Evolutionary conservation across 2,797 vertebrate species (phyloP).

Genomic region (Clarias fuscus): DNA sequence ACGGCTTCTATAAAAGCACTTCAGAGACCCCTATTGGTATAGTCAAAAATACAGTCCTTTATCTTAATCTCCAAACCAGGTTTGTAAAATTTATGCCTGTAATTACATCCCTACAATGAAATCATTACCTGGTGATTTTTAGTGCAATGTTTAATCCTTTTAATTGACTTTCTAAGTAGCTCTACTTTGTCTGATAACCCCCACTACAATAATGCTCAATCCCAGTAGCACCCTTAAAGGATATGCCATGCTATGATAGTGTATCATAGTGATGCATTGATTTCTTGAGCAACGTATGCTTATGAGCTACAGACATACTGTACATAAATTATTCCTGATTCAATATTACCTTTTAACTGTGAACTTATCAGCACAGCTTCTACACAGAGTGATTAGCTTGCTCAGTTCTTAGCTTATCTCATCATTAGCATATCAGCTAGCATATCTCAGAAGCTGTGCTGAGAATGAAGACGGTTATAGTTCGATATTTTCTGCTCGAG

Average conservation of each 20-base stretch:
- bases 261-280: no score
- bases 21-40: constrained; percentile 12
- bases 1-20: neutral
- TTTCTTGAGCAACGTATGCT: neutral
- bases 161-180: neutral
- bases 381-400: neutral
- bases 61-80: constrained; percentile 11
- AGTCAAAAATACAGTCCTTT: neutral
- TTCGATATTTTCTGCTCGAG: neutral
- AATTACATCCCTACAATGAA: neutral
- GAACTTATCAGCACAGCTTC: neutral
- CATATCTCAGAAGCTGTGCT: constrained; percentile 8
- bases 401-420: neutral
- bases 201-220: neutral
- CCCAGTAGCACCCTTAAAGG: neutral
- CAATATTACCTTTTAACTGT: neutral
- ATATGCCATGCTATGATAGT: neutral
- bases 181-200: neutral
- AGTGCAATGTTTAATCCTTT: constrained; percentile 4
- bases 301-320: neutral
- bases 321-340: neutral
- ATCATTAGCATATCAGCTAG: neutral
- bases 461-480: neutral
- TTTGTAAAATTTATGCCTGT: constrained; percentile 4
- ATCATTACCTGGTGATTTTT: constrained; percentile 1